Evolutionary conservation across 1,140 invertebrate genomes (phyloP), one percentile per base, ranked within the genome.

Genomic region (Caenorhabditis latens): DNA sequence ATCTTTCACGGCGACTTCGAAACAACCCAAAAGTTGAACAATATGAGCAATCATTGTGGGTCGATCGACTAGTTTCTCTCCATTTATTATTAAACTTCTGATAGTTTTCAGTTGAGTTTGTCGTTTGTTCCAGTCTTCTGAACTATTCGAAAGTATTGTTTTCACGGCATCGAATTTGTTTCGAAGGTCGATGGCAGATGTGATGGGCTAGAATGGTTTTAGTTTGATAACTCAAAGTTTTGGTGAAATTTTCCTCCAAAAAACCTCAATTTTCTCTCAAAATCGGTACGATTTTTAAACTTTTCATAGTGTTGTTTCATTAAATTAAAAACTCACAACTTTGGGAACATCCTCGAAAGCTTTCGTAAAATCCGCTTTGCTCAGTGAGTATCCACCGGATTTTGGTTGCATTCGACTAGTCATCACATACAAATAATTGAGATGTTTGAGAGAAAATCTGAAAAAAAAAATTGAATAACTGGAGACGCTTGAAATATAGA

Each of bases 111-210:
- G n/a, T 24, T 79, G 46, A 50, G 40, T 79, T 53, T 79, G 71
- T 53, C 71, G 71, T 79, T 79, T 79, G 32, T 50, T 79, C 71
- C 71, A 79, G 71, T 79, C 71, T 79, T 79, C 71, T 48, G 71
- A 79, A 79, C 46, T 79, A 24, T 50, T 79, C 11, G 71, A 79
- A 4, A 79, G 40, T 13, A 79, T 79, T 4, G 46, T 79, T 50
- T 53, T 48, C 8, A 79, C 71, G 13, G 46, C n/a, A 24, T 79
- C 71, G 21, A 79, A 79, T n/a, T 79, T 79, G 46, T 79, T 79
- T 50, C 71, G 43, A 79, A 79, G 71, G n/a, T 79, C 71, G 7
- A 79, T 24, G 9, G 71, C 16, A 13, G 71, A 79, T 13, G 71
- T 79, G 19, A 79, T 79, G 7, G 71, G 8, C 71, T 79, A 65